Conservation (phyloP, 2,888 invertebrate species). For the Hedya salicella region DNA sequence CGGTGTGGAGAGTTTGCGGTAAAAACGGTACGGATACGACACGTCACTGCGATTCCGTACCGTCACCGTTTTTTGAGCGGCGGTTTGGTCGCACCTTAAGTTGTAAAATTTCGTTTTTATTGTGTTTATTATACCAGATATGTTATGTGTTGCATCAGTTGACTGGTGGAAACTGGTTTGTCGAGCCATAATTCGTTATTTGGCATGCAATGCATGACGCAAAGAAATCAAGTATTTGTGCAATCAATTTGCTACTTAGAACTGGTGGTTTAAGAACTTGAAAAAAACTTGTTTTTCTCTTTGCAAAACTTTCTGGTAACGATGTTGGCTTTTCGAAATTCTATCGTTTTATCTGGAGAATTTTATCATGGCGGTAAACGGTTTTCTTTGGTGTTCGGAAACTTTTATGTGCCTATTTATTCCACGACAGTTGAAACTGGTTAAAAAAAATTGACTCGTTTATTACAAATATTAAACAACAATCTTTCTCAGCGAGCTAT, state of each 20-base stretch:
- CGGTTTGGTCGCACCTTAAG: conserved; percentile 1
- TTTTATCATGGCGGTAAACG: too few relatives aligned
- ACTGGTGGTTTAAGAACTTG: conserved; percentile 12
- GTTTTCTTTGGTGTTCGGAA: too few relatives aligned
- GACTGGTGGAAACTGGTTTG: conserved; percentile 20
- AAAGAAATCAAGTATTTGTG: conserved; percentile 34
- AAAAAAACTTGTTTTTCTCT: background rate
- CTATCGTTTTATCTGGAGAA: too few relatives aligned
- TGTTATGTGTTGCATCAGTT: conserved; percentile 34
- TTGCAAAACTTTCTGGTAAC: background rate
- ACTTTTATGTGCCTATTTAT: too few relatives aligned
- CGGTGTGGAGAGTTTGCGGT: too few relatives aligned
- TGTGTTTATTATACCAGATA: conserved; percentile 10
- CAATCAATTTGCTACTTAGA: conserved; percentile 26
- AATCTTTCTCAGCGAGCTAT: too few relatives aligned
- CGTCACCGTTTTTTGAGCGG: too few relatives aligned
- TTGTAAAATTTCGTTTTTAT: conserved; percentile 22
- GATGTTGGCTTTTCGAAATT: background rate
- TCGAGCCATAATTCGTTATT: conserved; percentile 26
- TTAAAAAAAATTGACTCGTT: too few relatives aligned
- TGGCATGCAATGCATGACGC: conserved; percentile 34
- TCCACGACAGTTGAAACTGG: too few relatives aligned
- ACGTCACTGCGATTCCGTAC: too few relatives aligned
- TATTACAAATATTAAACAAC: too few relatives aligned
- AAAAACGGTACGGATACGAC: too few relatives aligned